A percentile compares a stretch with the other conserved stretches of the same genome.
These are phyloP conservation scores for Megaceryle alcyon DNA, from an alignment of 2,797 vertebrate species.

Conservation along the genomic window DNA sequence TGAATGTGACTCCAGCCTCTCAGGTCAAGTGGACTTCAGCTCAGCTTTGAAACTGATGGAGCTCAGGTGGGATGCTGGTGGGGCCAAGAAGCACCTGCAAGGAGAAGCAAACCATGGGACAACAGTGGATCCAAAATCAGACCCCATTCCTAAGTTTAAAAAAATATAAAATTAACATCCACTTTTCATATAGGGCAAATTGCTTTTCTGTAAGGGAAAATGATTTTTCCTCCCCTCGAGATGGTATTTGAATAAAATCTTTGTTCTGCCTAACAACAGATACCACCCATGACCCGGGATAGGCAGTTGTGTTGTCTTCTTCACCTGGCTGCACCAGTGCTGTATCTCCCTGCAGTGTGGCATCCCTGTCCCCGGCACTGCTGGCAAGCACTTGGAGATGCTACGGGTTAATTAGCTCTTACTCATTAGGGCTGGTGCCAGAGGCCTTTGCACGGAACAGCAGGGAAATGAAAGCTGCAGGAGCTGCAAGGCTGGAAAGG, in stretches of 20 bases:
- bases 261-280: neutral
- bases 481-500: rapidly evolving
- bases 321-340: neutral
- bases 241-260: neutral
- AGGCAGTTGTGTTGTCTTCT: neutral
- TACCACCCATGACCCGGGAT: rapidly evolving
- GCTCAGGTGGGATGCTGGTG: neutral
- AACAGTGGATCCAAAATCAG: neutral
- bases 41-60: neutral
- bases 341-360: rapidly evolving
- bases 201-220: neutral
- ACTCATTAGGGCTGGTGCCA: neutral
- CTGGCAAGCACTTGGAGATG: neutral
- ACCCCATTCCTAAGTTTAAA: too few relatives aligned
- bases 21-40: neutral
- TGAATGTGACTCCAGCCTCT: neutral
- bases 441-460: neutral
- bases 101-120: neutral
- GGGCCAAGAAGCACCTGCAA: neutral
- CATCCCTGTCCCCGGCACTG: neutral
- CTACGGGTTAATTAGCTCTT: neutral
- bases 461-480: neutral
- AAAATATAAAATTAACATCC: neutral
- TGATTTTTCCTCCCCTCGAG: neutral
- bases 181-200: neutral